Evolutionary conservation across 2,888 invertebrate species (phyloP).

Genomic region (Oligia strigilis): DNA sequence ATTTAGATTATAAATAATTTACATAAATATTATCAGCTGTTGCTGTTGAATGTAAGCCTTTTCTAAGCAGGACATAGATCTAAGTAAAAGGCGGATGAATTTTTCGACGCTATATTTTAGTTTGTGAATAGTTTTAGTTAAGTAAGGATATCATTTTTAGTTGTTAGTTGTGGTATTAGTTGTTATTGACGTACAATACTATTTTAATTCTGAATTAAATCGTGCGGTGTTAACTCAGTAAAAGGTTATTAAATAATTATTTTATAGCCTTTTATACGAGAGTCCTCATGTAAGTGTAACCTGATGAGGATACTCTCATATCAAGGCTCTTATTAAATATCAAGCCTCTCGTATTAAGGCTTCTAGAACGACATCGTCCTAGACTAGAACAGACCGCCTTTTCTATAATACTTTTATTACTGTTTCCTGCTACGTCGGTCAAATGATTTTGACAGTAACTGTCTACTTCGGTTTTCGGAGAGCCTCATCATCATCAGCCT

Average conservation of each 20-base stretch:
- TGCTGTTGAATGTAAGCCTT: background rate
- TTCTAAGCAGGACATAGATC: too few relatives aligned
- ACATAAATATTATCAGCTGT: conserved; percentile 18
- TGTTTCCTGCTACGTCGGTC: background rate
- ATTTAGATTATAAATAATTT: background rate
- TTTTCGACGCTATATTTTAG: background rate
- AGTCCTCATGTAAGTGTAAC: too few relatives aligned
- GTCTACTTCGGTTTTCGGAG: background rate
- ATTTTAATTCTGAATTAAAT: too few relatives aligned
- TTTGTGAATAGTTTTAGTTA: background rate
- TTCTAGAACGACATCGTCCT: too few relatives aligned
- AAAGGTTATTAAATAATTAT: too few relatives aligned
- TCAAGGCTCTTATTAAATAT: too few relatives aligned
- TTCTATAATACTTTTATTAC: background rate
- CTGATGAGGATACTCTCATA: too few relatives aligned
- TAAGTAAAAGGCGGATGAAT: background rate
- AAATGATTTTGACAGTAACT: background rate
- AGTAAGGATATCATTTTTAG: background rate
- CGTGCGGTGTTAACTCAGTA: too few relatives aligned
- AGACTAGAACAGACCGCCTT: background rate
- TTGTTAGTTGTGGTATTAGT: background rate
- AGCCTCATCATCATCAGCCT: background rate
- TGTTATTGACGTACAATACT: too few relatives aligned
- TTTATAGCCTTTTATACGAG: too few relatives aligned
- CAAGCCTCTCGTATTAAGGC: too few relatives aligned